Evolutionary conservation across 2,888 invertebrate species (phyloP).

Genomic region (Mimachlamys varia): DNA sequence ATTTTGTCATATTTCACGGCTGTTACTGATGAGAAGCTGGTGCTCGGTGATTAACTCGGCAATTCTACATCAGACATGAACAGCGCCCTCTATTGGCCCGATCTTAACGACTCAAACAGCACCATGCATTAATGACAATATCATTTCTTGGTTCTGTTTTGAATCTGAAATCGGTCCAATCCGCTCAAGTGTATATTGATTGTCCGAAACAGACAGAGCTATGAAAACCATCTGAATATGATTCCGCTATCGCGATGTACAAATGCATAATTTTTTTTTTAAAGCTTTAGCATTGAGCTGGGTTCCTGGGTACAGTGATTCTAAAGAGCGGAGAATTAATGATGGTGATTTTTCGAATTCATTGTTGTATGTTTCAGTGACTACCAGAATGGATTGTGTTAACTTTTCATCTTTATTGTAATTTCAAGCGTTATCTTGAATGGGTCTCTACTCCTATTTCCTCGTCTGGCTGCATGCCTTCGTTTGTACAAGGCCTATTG

Average conservation of each 20-base stretch:
- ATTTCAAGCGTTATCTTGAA: conserved; percentile 23
- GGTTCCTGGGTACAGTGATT: conserved; percentile 40
- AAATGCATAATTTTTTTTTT: not conserved
- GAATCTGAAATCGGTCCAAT: not conserved
- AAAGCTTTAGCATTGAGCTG: conserved; percentile 43
- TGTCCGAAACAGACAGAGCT: not conserved
- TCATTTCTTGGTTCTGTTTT: conserved; percentile 31
- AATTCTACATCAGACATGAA: conserved; percentile 21
- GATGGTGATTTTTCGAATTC: conserved; percentile 44
- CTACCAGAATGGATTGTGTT: conserved; percentile 44
- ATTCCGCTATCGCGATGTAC: not conserved
- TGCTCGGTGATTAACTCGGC: not conserved
- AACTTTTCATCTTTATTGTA: conserved; percentile 39
- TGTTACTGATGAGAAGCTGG: conserved; percentile 17
- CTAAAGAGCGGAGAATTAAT: conserved; percentile 47
- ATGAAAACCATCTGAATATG: conserved; percentile 14
- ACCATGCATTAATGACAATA: conserved; percentile 10
- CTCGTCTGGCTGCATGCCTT: conserved; percentile 40
- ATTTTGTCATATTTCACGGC: not conserved
- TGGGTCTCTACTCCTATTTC: conserved; percentile 47
- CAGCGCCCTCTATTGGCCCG: conserved; percentile 15
- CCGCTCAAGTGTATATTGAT: not conserved
- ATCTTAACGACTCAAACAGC: not conserved
- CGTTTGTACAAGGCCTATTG: conserved; percentile 39
- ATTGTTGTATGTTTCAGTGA: conserved; percentile 47